Percentiles rank a stretch among this genome's conserved stretches.
phyloP scores from a whole-genome alignment of 2,113 vertebrate genomes.

The Halichoeres trimaculatus region DNA sequence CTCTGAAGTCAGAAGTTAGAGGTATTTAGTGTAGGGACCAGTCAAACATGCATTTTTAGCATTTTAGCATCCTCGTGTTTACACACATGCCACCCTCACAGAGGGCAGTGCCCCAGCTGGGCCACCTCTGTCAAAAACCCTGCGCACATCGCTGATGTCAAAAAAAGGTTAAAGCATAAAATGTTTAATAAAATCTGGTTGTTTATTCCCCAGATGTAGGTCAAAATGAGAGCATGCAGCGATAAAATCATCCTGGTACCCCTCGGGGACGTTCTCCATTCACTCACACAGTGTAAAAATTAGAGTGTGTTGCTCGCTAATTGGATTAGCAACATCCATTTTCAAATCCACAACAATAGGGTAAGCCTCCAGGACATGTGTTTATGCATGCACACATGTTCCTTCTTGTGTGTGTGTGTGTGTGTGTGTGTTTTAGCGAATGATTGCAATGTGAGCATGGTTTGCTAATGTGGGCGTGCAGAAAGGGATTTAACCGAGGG shows the following conservation, averaged over 20 bases:
- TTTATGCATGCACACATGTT: conserved; percentile 19
- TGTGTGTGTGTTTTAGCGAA: conserved; percentile 13
- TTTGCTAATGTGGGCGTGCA: conserved; percentile 44
- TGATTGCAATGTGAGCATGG: conserved; percentile 14
- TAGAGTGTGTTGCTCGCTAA: conserved; percentile 53
- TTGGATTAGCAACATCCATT: conserved; percentile 65
- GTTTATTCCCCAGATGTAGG: neutral
- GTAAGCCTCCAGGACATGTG: conserved; percentile 44
- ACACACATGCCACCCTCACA: neutral
- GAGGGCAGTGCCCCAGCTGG: neutral
- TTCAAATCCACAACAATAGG: conserved; percentile 51
- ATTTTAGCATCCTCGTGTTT: too few species aligned
- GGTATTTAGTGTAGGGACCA: too few species aligned
- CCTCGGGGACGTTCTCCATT: conserved; percentile 32
- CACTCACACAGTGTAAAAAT: conserved; percentile 23
- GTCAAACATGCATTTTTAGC: too few species aligned
- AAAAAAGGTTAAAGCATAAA: neutral
- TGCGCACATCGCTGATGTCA: neutral
- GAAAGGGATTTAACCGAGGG: conserved; percentile 5
- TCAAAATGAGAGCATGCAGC: neutral
- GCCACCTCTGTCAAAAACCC: too few species aligned
- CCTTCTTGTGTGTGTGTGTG: neutral
- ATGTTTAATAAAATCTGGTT: neutral
- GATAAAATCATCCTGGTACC: conserved; percentile 3
- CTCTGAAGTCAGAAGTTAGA: neutral